phyloP scores from a whole-genome alignment of 2,888 invertebrate species.

The Synanthedon tipuliformis region DNA sequence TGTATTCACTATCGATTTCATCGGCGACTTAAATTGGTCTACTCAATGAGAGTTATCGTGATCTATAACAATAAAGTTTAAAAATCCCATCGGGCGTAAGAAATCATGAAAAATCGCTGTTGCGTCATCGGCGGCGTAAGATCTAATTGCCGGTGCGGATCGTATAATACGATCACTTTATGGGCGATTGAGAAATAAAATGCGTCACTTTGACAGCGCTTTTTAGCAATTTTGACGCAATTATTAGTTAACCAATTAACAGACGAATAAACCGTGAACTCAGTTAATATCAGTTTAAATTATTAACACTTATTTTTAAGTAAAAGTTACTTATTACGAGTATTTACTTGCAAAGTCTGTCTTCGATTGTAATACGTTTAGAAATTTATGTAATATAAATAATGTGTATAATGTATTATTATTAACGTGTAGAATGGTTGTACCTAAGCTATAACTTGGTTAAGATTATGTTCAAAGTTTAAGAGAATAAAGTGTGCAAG shows the following conservation, averaged over 20 bases:
- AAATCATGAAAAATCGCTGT: constrained; percentile 46
- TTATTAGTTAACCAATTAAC: background rate
- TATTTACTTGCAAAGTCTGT: too few species aligned
- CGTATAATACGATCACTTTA: background rate
- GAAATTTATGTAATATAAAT: too few species aligned
- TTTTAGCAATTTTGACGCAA: background rate
- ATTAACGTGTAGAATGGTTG: too few species aligned
- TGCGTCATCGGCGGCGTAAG: background rate
- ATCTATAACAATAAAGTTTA: constrained; percentile 48
- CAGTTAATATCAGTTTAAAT: too few species aligned
- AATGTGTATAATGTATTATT: too few species aligned
- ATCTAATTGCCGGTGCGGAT: background rate
- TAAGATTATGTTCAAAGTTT: too few species aligned
- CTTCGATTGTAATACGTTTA: too few species aligned
- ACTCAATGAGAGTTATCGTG: constrained; percentile 36
- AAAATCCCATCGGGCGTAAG: constrained; percentile 44
- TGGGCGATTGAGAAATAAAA: background rate
- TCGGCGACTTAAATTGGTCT: constrained; percentile 17
- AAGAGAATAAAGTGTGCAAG: too few species aligned
- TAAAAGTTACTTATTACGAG: too few species aligned
- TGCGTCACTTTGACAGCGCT: background rate
- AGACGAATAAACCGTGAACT: background rate
- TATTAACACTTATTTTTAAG: too few species aligned
- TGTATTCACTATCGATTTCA: constrained; percentile 1
- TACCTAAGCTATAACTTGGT: too few species aligned